A percentile compares a stretch with the other conserved stretches of the same genome.
Evolutionary conservation across 2,888 invertebrate species (phyloP).

Genomic region (Helleia helle): DNA sequence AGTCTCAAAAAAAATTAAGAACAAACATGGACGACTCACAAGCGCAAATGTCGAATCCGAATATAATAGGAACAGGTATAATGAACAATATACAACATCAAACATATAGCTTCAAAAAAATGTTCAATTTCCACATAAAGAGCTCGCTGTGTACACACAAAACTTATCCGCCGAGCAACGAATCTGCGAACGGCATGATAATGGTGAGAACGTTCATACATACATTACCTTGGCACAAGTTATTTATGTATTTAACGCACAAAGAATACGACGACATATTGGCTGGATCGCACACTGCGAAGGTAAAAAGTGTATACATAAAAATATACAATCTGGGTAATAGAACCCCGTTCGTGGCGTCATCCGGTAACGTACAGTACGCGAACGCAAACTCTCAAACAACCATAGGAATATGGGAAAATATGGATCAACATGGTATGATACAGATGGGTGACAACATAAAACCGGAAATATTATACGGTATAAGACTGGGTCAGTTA

Average conservation of each 20-base stretch:
- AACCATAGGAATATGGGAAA: conserved; percentile 22
- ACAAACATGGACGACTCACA: too few species aligned
- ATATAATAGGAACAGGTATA: not conserved
- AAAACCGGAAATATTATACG: conserved; percentile 7
- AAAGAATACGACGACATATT: conserved; percentile 21
- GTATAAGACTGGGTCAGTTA: not conserved
- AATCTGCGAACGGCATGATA: not conserved
- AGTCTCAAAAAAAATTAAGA: too few species aligned
- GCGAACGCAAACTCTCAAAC: conserved; percentile 25
- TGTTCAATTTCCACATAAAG: not conserved
- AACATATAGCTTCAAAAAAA: not conserved
- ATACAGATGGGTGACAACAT: conserved; percentile 13
- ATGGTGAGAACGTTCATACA: conserved; percentile 14
- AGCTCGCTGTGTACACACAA: conserved; percentile 7
- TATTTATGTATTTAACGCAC: conserved; percentile 19
- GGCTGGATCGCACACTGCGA: conserved; percentile 11
- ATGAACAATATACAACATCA: not conserved
- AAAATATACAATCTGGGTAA: conserved; percentile 23
- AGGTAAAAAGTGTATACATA: conserved; percentile 10
- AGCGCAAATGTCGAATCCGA: not conserved
- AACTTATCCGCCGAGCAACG: not conserved
- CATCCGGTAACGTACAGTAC: conserved; percentile 18
- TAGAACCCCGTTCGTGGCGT: conserved; percentile 22
- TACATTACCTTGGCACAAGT: conserved; percentile 21
- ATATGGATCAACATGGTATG: conserved; percentile 15